Evolutionary conservation across 2,888 invertebrate species (phyloP).

Genomic region (Aphrophora alni): DNA sequence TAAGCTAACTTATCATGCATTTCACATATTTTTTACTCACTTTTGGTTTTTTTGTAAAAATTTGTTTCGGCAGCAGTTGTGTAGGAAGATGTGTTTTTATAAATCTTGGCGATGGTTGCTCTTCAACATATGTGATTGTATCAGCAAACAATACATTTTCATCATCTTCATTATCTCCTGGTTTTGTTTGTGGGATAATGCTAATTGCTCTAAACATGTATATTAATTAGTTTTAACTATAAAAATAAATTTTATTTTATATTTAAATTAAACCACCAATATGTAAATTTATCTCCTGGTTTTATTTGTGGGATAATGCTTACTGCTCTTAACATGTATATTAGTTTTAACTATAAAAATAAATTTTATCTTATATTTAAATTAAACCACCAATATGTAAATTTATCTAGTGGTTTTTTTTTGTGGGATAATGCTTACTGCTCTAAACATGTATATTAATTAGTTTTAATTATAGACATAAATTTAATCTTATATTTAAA

Average conservation of each 20-base stretch:
- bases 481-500: too few species aligned
- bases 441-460: constrained; percentile 41
- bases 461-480: too few species aligned
- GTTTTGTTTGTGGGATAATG: constrained; percentile 45
- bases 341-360: too few species aligned
- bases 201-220: constrained; percentile 45
- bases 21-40: constrained; percentile 32
- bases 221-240: too few species aligned
- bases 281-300: too few species aligned
- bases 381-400: too few species aligned
- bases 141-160: constrained; percentile 48
- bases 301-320: constrained; percentile 46
- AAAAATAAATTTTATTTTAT: too few species aligned
- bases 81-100: constrained; percentile 50
- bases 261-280: too few species aligned
- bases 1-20: too few species aligned
- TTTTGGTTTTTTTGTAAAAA: constrained; percentile 50
- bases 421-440: constrained; percentile 47
- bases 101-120: constrained; percentile 46
- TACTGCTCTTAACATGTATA: constrained; percentile 44
- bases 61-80: constrained; percentile 47
- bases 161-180: constrained; percentile 43
- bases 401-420: constrained; percentile 41
- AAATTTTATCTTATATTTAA: too few species aligned
- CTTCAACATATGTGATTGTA: constrained; percentile 47